Conservation (phyloP, 2,797 vertebrate genomes). For the Sebastes vulpes region DNA sequence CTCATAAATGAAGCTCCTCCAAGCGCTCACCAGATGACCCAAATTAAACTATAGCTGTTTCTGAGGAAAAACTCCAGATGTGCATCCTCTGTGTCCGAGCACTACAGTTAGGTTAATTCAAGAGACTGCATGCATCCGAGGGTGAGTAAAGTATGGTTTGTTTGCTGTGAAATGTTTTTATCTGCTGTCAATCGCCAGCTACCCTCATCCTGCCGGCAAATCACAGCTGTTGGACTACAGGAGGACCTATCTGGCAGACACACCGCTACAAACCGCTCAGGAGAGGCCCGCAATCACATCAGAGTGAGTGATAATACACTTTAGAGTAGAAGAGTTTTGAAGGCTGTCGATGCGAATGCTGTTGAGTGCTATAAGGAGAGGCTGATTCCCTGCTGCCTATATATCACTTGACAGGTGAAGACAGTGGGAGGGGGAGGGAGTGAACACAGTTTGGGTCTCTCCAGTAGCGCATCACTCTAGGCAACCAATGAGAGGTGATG, state of each 20-base stretch:
- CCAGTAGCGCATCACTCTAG: constrained; percentile 49
- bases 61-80: not conserved
- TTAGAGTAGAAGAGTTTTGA: constrained; percentile 56
- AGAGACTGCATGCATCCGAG: not conserved
- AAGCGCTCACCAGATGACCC: not conserved
- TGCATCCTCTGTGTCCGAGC: not conserved
- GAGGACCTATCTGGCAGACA: constrained; percentile 34
- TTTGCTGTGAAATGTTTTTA: constrained; percentile 37
- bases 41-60: constrained; percentile 8
- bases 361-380: constrained; percentile 56
- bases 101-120: not conserved
- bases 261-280: constrained; percentile 35
- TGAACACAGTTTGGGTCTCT: constrained; percentile 39
- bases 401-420: constrained; percentile 66
- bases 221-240: constrained; percentile 33
- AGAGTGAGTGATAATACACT: constrained; percentile 55
- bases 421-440: constrained; percentile 15
- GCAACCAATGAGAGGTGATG: constrained; percentile 65
- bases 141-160: constrained; percentile 6
- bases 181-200: constrained; percentile 7
- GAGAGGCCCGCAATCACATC: constrained; percentile 50
- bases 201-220: constrained; percentile 19
- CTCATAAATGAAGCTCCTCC: not conserved
- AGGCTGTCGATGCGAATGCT: constrained; percentile 59
- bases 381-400: constrained; percentile 48